These are phyloP conservation scores for Numenius arquata DNA, from an alignment of 2,113 vertebrate species.

Conservation along the genomic window DNA sequence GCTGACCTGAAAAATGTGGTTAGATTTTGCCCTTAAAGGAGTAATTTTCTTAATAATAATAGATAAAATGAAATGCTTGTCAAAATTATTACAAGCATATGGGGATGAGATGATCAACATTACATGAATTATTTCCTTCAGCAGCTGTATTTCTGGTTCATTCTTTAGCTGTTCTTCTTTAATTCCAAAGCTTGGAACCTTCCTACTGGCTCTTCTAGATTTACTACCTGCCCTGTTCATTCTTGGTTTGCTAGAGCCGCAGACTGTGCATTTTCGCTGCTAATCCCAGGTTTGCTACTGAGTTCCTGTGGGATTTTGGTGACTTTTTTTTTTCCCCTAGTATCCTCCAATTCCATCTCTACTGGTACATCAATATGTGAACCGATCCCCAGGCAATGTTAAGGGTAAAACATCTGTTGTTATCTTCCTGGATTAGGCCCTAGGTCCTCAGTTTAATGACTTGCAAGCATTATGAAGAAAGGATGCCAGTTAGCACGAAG, in stretches of 20 bases:
- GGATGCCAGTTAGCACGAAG: not conserved
- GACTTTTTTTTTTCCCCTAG: not conserved
- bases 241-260: not conserved
- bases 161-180: not conserved
- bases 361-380: not conserved
- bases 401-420: not conserved
- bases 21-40: slow-evolving; percentile 38
- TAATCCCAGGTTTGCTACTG: not conserved
- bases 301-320: not conserved
- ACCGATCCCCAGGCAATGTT: not conserved
- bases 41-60: slow-evolving; percentile 31
- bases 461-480: not conserved
- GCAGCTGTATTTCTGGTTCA: not conserved
- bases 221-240: not conserved
- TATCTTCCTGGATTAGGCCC: not conserved
- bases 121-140: not conserved
- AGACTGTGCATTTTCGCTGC: not conserved
- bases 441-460: not conserved
- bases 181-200: not conserved
- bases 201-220: not conserved
- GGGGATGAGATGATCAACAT: not conserved
- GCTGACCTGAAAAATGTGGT: slow-evolving; percentile 30
- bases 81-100: slow-evolving; percentile 7
- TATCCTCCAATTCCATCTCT: not conserved
- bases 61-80: slow-evolving; percentile 13